Base-by-base conservation (phyloP, 2,113 vertebrate species). In the Lota lota region DNA sequence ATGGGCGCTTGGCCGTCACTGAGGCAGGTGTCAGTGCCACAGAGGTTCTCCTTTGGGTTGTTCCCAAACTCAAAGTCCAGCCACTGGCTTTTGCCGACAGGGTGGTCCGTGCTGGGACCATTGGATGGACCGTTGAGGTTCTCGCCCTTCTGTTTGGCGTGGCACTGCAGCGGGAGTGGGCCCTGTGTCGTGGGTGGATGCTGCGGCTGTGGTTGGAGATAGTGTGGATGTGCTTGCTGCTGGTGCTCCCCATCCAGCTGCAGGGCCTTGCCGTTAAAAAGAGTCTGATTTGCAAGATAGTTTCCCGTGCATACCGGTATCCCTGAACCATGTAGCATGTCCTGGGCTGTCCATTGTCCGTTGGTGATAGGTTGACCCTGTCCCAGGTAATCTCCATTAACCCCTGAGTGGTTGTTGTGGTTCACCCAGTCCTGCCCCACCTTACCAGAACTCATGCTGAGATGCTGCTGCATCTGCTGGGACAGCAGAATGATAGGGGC, bases 381-480 rank as follows among this genome's bases (percentile, higher is more conserved):
- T 5, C 50, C 76, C 14, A 70, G n/a, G 19, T 75, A 69, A 5
- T 78, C 78, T 66, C 79, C 76, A 0, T 83, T 87, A 1, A 62
- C 81, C 1, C 71, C 1, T 0, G 76, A 16, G 7, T 57, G 73
- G 69, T 83, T 19, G 0, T 20, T 64, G 22, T 79, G 83, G 19
- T 75, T 79, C 63, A 6, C 21, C 88, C 83, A 86, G 33, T 74
- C 67, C 1, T 61, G 74, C 0, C 1, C 10, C 12, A 2, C 68
- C 69, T 78, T 83, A 24, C 20, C 19, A 0, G 78, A 7, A 12
- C 60, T 76, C 77, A 83, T 77, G 64, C 40, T 84, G 53, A 88
- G 80, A 56, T 90, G 88, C 76, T 88, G 85, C 51, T 89, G 89
- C 89, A 90, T 89, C 74, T 91, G 84, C 78, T 90, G 89, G 4